A percentile compares a stretch with the other conserved stretches of the same genome.
phyloP scores from a whole-genome alignment of 2,113 vertebrate genomes.

The Protobothrops mucrosquamatus region DNA sequence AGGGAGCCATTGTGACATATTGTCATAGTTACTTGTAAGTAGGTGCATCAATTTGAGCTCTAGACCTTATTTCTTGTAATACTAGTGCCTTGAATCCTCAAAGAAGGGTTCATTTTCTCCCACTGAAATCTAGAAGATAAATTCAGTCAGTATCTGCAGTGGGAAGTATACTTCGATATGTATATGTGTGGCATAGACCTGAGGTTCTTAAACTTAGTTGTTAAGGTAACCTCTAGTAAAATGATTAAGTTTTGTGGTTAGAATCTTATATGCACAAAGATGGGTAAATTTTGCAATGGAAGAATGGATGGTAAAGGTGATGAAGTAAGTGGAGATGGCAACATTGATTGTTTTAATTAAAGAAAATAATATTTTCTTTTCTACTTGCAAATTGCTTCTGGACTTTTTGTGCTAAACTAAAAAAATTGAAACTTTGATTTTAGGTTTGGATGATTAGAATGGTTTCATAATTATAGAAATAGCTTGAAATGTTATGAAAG shows the following conservation, averaged over 20 bases:
- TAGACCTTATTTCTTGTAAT: not conserved
- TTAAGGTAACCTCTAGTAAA: not conserved
- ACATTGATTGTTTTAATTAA: not conserved
- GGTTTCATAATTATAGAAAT: not conserved
- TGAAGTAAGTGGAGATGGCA: not conserved
- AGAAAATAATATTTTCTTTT: not conserved
- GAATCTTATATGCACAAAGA: not conserved
- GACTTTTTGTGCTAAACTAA: not conserved
- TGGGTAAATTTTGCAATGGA: not conserved
- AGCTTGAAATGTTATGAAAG: not conserved
- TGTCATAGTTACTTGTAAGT: not conserved
- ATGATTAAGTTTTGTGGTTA: not conserved
- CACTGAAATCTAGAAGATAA: not conserved
- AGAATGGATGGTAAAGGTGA: not conserved
- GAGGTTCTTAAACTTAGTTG: not conserved
- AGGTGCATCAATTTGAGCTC: not conserved
- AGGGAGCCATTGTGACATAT: not conserved
- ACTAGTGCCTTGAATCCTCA: not conserved
- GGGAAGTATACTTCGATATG: not conserved
- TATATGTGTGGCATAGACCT: not conserved
- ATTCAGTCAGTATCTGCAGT: not conserved
- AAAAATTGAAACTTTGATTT: not conserved
- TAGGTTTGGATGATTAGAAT: not conserved
- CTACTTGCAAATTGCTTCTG: not conserved
- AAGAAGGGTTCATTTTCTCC: not conserved